Evolutionary conservation across 2,113 vertebrate genomes (phyloP).

Genomic region (Uropsilus gracilis): DNA sequence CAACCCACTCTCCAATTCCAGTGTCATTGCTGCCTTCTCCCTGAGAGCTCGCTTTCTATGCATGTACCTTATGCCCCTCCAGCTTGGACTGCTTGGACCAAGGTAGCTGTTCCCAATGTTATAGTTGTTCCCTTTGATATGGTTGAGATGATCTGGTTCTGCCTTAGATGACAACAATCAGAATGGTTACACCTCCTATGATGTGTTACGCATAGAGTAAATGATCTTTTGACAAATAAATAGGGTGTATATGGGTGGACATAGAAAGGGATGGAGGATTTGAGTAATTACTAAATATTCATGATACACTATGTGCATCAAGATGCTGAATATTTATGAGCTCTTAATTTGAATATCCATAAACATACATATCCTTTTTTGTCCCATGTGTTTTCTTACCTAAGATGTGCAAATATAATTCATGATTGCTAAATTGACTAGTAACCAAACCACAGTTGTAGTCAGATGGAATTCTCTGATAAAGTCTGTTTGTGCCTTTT

Average conservation of each 20-base stretch:
- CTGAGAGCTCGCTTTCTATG: neutral
- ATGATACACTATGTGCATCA: neutral
- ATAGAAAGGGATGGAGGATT: neutral
- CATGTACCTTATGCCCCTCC: neutral
- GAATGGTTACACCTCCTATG: neutral
- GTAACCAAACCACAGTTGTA: neutral
- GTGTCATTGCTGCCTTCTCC: neutral
- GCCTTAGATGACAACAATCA: neutral
- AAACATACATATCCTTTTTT: neutral
- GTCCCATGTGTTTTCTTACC: neutral
- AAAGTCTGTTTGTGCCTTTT: neutral
- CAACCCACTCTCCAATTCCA: neutral
- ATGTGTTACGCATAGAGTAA: neutral
- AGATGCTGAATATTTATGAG: neutral
- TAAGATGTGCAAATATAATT: neutral
- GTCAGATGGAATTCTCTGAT: neutral
- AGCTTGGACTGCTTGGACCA: neutral
- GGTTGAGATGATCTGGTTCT: neutral
- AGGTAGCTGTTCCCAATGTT: neutral
- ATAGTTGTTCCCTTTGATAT: neutral
- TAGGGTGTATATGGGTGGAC: neutral
- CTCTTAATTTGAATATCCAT: neutral
- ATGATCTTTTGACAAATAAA: neutral
- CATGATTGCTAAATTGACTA: neutral
- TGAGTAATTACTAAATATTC: neutral